phyloP scores from a whole-genome alignment of 2,888 invertebrate genomes.

The Arenicola marina region DNA sequence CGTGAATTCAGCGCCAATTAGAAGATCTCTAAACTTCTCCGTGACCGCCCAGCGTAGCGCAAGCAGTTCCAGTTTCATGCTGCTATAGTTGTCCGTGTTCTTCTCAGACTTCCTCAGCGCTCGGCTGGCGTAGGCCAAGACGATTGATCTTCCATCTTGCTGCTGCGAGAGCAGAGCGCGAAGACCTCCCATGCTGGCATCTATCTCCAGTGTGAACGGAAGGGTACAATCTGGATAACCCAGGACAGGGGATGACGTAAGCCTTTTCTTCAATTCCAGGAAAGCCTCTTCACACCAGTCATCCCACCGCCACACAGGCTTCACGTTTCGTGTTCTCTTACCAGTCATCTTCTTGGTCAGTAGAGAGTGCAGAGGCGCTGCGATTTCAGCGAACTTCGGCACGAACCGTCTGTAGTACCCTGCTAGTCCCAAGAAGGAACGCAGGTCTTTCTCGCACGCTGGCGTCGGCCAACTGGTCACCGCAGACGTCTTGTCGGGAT shows the following conservation, averaged over 20 bases:
- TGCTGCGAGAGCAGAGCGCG: conserved; percentile 33
- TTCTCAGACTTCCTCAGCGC: conserved; percentile 22
- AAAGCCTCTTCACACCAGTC: no score
- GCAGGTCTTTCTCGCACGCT: conserved; percentile 17
- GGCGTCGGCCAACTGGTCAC: conserved; percentile 28
- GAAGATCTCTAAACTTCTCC: conserved; percentile 29
- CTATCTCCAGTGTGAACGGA: conserved; percentile 31
- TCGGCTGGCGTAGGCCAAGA: conserved; percentile 32
- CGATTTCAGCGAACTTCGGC: conserved; percentile 28
- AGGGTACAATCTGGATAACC: conserved; percentile 30
- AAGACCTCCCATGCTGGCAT: conserved; percentile 27
- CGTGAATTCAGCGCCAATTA: conserved; percentile 15
- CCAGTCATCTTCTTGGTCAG: neutral
- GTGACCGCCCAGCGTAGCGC: conserved; percentile 32
- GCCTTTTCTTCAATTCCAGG: neutral
- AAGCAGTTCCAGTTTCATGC: conserved; percentile 29
- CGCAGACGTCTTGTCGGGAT: conserved; percentile 26
- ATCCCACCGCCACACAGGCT: no score
- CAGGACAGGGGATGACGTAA: conserved; percentile 19
- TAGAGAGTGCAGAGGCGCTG: conserved; percentile 26
- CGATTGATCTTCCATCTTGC: conserved; percentile 17
- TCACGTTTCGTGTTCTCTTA: no score
- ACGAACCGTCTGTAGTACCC: conserved; percentile 36
- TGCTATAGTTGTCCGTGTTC: conserved; percentile 31
- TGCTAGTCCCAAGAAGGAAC: conserved; percentile 30